Evolutionary conservation across 1,140 invertebrate genomes (phyloP).

Genomic region (Coelopa frigida): DNA sequence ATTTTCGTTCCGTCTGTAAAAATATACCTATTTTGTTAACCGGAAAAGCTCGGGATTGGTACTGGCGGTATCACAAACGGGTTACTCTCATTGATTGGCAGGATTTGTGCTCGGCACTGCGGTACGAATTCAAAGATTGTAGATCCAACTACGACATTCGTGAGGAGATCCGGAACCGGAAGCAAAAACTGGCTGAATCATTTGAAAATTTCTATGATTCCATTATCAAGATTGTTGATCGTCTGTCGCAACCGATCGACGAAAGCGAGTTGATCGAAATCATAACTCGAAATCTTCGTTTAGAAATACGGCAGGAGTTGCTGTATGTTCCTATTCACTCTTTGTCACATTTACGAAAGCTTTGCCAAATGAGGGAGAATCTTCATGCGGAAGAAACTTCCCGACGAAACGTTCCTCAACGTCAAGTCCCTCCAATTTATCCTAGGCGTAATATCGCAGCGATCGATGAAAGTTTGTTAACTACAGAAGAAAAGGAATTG

Average conservation of each 20-base stretch:
- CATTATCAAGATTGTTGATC: not conserved
- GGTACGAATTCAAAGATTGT: constrained; percentile 7
- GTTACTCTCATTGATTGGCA: constrained; percentile 5
- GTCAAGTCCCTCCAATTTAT: no score
- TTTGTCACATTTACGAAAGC: not conserved
- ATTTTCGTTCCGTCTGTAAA: constrained; percentile 4
- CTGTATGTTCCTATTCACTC: not conserved
- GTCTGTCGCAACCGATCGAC: not conserved
- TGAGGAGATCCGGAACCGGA: constrained; percentile 4
- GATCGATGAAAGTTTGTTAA: no score
- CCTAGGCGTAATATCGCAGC: no score
- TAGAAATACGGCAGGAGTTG: not conserved
- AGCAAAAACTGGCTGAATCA: constrained; percentile 5
- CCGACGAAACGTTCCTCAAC: no score
- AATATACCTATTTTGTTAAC: constrained; percentile 2
- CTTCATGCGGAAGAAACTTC: not conserved
- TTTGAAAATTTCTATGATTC: constrained; percentile 6
- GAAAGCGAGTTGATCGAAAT: constrained; percentile 9
- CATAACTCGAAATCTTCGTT: constrained; percentile 1
- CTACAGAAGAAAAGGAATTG: no score
- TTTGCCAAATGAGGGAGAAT: constrained; percentile 1
- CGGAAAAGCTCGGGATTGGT: constrained; percentile 6
- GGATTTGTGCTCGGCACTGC: constrained; percentile 2
- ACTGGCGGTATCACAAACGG: constrained; percentile 8
- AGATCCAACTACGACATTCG: not conserved